Conservation (phyloP, 2,888 invertebrate species). For the Mylabris sibirica region DNA sequence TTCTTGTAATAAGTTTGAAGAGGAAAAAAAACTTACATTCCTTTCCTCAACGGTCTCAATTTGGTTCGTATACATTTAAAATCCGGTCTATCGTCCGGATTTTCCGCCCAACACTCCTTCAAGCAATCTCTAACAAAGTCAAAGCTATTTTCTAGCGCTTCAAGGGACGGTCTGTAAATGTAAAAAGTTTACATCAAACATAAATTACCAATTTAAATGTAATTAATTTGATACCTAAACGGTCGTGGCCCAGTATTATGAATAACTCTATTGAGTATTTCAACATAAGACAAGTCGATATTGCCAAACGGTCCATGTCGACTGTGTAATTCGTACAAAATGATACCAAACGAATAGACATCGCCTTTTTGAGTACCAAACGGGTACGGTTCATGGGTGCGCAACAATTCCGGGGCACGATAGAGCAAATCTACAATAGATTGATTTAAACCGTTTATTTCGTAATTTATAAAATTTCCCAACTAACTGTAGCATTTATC, state of each 20-base stretch:
- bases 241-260: constrained; percentile 62
- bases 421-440: constrained; percentile 79
- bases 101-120: constrained; percentile 88
- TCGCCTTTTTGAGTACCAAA: constrained; percentile 79
- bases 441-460: no score
- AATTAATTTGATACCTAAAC: constrained; percentile 66
- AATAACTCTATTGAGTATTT: constrained; percentile 71
- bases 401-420: constrained; percentile 80
- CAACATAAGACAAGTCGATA: constrained; percentile 70
- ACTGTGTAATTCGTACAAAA: constrained; percentile 88
- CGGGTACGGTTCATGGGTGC: constrained; percentile 55
- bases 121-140: constrained; percentile 87
- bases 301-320: constrained; percentile 86
- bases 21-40: constrained; percentile 82
- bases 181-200: constrained; percentile 50
- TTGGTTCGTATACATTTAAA: constrained; percentile 82
- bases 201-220: constrained; percentile 16
- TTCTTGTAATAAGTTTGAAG: background rate
- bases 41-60: constrained; percentile 82
- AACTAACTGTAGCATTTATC: constrained; percentile 76
- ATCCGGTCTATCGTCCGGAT: constrained; percentile 81
- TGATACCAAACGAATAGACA: constrained; percentile 86
- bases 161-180: constrained; percentile 76
- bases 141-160: constrained; percentile 80
- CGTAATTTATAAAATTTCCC: no score